Evolutionary conservation across 2,888 invertebrate species (phyloP), one percentile per base, ranked within the genome.

Genomic region (Schizotus pectinicornis): DNA sequence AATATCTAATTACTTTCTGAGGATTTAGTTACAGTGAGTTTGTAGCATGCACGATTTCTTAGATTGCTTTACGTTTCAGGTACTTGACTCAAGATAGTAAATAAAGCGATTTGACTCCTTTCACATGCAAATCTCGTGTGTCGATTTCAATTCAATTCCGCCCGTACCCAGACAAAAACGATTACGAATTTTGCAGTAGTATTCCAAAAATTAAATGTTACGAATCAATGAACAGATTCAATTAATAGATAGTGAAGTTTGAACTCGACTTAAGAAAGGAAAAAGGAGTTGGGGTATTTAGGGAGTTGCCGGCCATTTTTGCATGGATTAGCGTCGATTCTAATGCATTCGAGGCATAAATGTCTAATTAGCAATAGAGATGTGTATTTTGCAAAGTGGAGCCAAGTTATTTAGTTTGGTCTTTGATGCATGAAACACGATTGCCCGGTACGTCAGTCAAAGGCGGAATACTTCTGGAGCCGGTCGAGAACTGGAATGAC

Each of bases 391-490:
- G 31, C 32, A 56, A 56, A 62, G 41, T 56, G 43, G 42, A 57
- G 42, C 33, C 38, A 59, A 51, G 12, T 62, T 63, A 62, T 59
- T 64, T 59, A 59, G 61, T 50, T 59, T 42, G 43, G 62, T 53
- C 58, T 68, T 65, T 65, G 70, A 68, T 63, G 69, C 71, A 65
- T 61, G 64, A 70, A 70, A 73, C 63, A 61, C 67, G 66, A 73
- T 73, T 67, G 63, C 64, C 49, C 64, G 70, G 61, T 66, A 58
- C 65, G 67, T 51, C 60, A 63, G 69, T 73, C 73, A 73, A 73
- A 73, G 73, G 59, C 61, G 61, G n/a, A 41, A 31, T 45, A 33
- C 9, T 13, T 33, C 13, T 7, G 34, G 1, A 34, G 34, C 14
- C 32, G 34, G 11, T 11, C 33, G 13, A 5, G 11, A 34, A 34